Evolutionary conservation across 2,113 vertebrate genomes (phyloP).

Genomic region (Tapirus terrestris): DNA sequence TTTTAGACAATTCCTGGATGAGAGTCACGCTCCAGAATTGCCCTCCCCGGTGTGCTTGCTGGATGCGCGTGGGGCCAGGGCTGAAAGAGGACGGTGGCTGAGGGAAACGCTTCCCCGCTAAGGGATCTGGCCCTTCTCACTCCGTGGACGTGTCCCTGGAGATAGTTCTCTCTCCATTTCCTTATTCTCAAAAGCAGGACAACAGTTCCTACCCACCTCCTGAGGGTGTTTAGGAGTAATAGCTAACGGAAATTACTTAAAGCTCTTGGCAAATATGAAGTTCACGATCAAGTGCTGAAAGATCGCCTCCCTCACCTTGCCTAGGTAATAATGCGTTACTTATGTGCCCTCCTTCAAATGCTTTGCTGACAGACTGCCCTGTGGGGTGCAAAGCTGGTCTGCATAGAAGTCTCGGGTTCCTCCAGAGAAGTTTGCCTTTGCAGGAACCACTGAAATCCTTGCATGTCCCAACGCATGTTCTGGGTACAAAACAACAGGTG

Average conservation of each 20-base stretch:
- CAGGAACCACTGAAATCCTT: not conserved
- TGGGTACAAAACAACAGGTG: conserved; percentile 17
- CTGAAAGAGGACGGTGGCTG: not conserved
- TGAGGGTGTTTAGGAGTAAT: not conserved
- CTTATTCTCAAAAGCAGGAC: conserved; percentile 2
- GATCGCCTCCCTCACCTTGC: not conserved
- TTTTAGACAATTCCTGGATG: not conserved
- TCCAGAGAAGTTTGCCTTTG: not conserved
- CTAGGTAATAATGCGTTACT: not conserved
- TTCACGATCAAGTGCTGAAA: not conserved
- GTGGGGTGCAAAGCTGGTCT: not conserved
- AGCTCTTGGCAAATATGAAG: not conserved
- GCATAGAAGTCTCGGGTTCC: not conserved
- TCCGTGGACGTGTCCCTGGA: not conserved
- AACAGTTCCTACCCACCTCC: not conserved
- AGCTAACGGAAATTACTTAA: not conserved
- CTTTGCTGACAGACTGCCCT: not conserved
- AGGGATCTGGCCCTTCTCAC: not conserved
- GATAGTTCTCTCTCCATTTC: not conserved
- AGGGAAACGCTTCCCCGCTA: not conserved
- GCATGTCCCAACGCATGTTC: not conserved
- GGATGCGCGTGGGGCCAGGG: not conserved
- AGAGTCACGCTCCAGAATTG: not conserved
- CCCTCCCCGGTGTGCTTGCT: not conserved
- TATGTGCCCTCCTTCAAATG: accelerated